Evolutionary conservation across 2,888 invertebrate genomes (phyloP), one percentile per base, ranked within the genome.

Genomic region (Ochropleura plecta): DNA sequence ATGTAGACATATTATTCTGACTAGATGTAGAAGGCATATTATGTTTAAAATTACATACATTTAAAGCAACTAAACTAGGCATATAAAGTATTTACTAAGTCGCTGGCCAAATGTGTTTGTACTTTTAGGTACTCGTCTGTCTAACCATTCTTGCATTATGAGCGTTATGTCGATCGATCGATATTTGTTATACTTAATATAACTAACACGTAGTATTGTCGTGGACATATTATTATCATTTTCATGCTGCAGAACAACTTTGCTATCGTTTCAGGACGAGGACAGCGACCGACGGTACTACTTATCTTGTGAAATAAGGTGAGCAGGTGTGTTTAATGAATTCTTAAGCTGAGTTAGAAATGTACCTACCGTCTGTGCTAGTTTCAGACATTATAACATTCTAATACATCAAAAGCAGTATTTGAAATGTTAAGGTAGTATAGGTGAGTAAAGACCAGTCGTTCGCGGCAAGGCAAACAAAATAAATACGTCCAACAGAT

Each of bases 281-380:
- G 44, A 44, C 68, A 62, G 40, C 55, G 71, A 72, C 60, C 69
- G 69, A 7, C 30, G 30, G 30, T 30, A 30, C 30, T 30, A 30
- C 44, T 57, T 81, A 73, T 73, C 57, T 60, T 42, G 42, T n/a
- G 55, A n/a, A 68, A 60, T 60, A 51, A 57, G 55, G 76, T 73
- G 69, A 69, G 59, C 40, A 5, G 30, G 4, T 53, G 59, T 53
- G 4, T 53, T 51, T 5, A 10, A 12, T 20, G n/a, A n/a, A n/a
- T 53, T 30, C 1, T 30, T 30, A 53, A 53, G 10, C 53, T 53
- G 53, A n/a, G 53, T n/a, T n/a, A n/a, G n/a, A n/a, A 49, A 49
- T 16, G 5, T 49, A 49, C 30, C 30, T 30, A 30, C 30, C 30
- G 30, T 30, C 3, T 1, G n/a, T 9, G 5, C 9, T n/a, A 59